Base-by-base conservation (phyloP, 1,140 invertebrate species). In the Drosophila persimilis region DNA sequence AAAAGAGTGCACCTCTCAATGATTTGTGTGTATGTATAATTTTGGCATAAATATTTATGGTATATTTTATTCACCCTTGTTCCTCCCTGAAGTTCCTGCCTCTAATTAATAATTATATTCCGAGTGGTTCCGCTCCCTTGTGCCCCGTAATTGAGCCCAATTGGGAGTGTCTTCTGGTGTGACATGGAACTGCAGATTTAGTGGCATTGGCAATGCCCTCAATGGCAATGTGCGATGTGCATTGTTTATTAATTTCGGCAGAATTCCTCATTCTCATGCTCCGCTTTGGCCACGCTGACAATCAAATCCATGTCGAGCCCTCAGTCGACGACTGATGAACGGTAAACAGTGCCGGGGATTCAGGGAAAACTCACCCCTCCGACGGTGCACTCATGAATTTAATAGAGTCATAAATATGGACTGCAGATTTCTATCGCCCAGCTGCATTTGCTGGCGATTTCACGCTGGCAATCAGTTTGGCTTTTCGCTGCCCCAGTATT, bases 361-460 rank as follows among this genome's bases (percentile, higher is more conserved):
- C 11, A 39, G 35, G 35, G 35, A 13, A 41, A 47, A 57, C 24
- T 46, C 59, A 76, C 53, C 74, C 73, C 73, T 61, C 53, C 35
- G 8, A 9, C 1, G 7, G 6, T 6, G 4, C 47, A 55, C 57
- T 77, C 58, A 65, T 60, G 73, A 73, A 59, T 65, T 64, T 86
- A 74, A 86, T 86, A 88, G 83, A 86, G 66, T 73, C 83, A 85
- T 85, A 85, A 84, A 85, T 85, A 84, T 79, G 20, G 53, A 39
- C 58, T 76, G 75, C 69, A 64, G 65, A 79, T 74, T 73, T 67
- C 52, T 29, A 53, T 71, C 43, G 77, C 60, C 78, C 81, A 86
- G 83, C 81, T 86, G 81, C 81, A 88, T 59, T 60, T 67, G 59
- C 55, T 79, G 58, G 44, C 74, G 74, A 77, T 77, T 77, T 77